Base-by-base conservation (phyloP, 2,888 invertebrate species). In the Drosophila formosana region DNA sequence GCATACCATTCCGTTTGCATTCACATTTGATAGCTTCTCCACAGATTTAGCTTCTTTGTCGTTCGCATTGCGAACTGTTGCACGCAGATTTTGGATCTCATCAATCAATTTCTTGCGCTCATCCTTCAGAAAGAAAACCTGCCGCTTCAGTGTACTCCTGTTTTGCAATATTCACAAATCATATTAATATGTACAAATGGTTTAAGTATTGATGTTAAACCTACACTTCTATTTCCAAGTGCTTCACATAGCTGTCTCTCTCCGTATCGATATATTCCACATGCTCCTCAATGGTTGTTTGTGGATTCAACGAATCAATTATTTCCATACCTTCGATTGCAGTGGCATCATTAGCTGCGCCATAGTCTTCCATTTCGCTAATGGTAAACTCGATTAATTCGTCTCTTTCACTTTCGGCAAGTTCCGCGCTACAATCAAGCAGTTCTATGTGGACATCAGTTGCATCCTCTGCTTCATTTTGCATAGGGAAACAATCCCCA, bases 201-300 rank as follows among this genome's bases (percentile, higher is more conserved):
- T 26, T 13, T 6, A 18, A 18, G 23, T 23, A 4, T 18, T 18
- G 18, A 5, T 9, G 11, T 4, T 0, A 7, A 39, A 34, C 78
- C 26, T 76, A 81, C 81, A 81, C 63, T 71, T 80, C 73, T 2
- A 47, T 52, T 60, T 81, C 78, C 64, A 83, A 60, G 25, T 83
- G 68, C 11, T 52, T 66, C 0, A 73, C 61, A 41, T 83, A 80
- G 34, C 9, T 43, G 13, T 67, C 70, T 3, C 50, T 55, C 6
- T 62, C 58, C 0, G 63, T 34, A 32, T 71, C 78, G 1, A 68
- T 60, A 2, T 68, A 66, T 13, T 81, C 70, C n/a, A 71, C 50
- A 61, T 75, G 26, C 0, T 80, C 55, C 7, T 69, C 65, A 25
- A 37, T 25, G 26, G 63, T 65, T 23, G 58, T n/a, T 50, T 51